Base-by-base conservation (phyloP, 2,797 vertebrate genomes). In the Anniella stebbinsi region DNA sequence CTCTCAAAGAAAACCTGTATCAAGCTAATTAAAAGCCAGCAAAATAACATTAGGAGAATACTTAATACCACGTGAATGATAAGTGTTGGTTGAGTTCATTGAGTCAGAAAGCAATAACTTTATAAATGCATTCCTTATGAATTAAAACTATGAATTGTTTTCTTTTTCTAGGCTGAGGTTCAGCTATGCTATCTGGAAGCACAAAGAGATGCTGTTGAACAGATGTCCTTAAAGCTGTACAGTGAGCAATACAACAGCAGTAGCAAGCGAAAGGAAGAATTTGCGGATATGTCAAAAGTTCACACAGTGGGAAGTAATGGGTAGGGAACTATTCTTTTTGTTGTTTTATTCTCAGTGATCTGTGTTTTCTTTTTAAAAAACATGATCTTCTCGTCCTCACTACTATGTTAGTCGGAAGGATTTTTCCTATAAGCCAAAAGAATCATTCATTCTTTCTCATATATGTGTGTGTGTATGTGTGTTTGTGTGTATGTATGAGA, bases 201-300 rank as follows among this genome's bases (percentile, higher is more conserved):
- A 92, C 98, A 98, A 97, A 98, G 97, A 97, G 98, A 98, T 63
- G 98, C 98, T 87, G 97, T 99, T 95, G 98, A 99, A 96, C 98
- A 98, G 97, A 98, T 99, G 98, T 98, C 98, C 82, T 95, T 98
- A 94, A 98, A 98, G 95, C 97, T 99, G 91, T 98, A 97, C 95
- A 98, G 97, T 84, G 98, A 98, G 92, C 97, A 98, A 90, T 98
- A 98, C 93, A 96, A 96, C 80, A 95, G 95, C 1, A 88, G 97
- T 83, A 95, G 97, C 97, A 98, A 97, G 95, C 97, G 97, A 96
- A 98, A 97, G 94, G 96, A 97, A 92, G 97, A 97, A 93, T 97
- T 96, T 96, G 97, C 96, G 87, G 98, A 98, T 93, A 97, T 98
- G 97, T 97, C 97, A 96, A 98, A 97, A 97, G 97, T 97, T 96